Percentiles rank a stretch among this genome's conserved stretches.
phyloP scores from a whole-genome alignment of 1,140 invertebrate genomes.

The Bathynomus jamesi region DNA sequence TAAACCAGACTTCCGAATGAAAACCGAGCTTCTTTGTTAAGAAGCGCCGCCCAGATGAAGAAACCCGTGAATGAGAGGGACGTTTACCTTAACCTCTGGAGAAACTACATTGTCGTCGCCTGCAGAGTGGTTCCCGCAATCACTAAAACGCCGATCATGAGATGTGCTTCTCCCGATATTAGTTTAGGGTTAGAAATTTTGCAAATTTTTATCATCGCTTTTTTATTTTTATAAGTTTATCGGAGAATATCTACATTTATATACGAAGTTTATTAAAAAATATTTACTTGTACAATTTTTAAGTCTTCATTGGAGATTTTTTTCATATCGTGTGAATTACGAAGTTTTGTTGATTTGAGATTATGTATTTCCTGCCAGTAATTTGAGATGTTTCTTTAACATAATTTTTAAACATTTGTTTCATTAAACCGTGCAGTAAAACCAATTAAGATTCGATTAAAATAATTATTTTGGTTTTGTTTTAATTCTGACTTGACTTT shows the following conservation, averaged over 20 bases:
- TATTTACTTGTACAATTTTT: too few relatives aligned
- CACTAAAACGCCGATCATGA: slow-evolving; percentile 58
- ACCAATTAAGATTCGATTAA: too few relatives aligned
- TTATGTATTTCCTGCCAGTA: too few relatives aligned
- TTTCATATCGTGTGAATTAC: too few relatives aligned
- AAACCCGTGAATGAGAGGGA: slow-evolving; percentile 86
- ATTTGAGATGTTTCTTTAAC: too few relatives aligned
- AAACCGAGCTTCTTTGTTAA: slow-evolving; percentile 83
- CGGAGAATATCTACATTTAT: not conserved
- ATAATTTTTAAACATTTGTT: too few relatives aligned
- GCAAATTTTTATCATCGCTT: not conserved
- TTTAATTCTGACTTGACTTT: too few relatives aligned
- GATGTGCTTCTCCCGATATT: slow-evolving; percentile 86
- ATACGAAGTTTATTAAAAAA: too few relatives aligned
- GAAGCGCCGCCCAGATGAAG: slow-evolving; percentile 60
- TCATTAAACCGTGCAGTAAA: too few relatives aligned
- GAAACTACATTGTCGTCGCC: slow-evolving; percentile 90
- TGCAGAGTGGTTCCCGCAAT: slow-evolving; percentile 82
- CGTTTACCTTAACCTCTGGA: slow-evolving; percentile 87
- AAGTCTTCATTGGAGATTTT: too few relatives aligned
- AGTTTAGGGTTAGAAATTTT: slow-evolving; percentile 29
- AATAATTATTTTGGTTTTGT: too few relatives aligned
- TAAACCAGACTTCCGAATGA: slow-evolving; percentile 82
- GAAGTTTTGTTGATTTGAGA: too few relatives aligned
- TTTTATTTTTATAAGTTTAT: not conserved